Evolutionary conservation across 1,140 invertebrate species (phyloP).

Genomic region (Drosophila rhopaloa): DNA sequence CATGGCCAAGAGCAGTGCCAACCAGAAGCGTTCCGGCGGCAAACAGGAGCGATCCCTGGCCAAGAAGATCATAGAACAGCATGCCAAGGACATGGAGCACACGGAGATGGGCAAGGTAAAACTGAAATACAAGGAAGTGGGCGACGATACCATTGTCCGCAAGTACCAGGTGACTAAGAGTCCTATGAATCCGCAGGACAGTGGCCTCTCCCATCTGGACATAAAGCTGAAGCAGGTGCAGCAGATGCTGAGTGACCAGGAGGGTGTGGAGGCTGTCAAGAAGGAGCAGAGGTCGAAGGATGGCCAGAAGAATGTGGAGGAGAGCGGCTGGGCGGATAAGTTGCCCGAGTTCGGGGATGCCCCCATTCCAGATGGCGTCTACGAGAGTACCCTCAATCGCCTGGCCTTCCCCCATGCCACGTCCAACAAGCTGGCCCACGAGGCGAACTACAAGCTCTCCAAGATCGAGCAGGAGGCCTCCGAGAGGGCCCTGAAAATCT

Average conservation of each 20-base stretch:
- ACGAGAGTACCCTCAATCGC: neutral
- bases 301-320: neutral
- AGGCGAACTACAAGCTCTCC: slow-evolving; percentile 81
- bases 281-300: neutral
- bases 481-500: slow-evolving; percentile 26
- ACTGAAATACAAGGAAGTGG: neutral
- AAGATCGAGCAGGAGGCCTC: slow-evolving; percentile 77
- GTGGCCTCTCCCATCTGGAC: neutral
- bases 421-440: slow-evolving; percentile 65
- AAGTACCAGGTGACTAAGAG: neutral
- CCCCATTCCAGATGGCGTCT: neutral
- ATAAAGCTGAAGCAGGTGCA: slow-evolving; percentile 1
- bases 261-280: neutral
- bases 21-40: neutral
- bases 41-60: neutral
- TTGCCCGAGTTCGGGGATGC: neutral
- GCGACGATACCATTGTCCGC: neutral
- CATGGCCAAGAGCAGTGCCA: slow-evolving; percentile 1
- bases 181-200: neutral
- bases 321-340: neutral
- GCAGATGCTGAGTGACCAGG: slow-evolving; percentile 1
- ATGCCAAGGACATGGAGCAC: neutral
- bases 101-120: neutral
- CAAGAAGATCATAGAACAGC: neutral
- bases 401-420: slow-evolving; percentile 7